Evolutionary conservation across 2,888 invertebrate species (phyloP).

Genomic region (Acronicta aceris): DNA sequence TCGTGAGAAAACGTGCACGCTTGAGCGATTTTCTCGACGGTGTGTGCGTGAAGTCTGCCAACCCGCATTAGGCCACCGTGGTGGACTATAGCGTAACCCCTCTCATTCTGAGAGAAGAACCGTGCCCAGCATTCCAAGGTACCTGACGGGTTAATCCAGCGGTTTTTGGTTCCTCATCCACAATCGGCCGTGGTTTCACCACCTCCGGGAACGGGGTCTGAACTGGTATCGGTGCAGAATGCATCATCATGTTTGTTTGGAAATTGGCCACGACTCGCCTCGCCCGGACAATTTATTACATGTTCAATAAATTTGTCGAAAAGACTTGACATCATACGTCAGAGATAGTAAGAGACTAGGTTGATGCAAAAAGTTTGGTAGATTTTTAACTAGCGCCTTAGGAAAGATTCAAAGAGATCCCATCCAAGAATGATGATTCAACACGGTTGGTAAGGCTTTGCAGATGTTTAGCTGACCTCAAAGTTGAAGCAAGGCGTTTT

Average conservation of each 20-base stretch:
- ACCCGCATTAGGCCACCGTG: no score
- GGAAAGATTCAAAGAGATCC: no score
- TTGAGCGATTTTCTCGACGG: no score
- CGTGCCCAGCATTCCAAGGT: no score
- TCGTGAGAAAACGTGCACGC: no score
- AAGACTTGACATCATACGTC: constrained; percentile 14
- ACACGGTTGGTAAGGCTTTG: no score
- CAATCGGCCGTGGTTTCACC: constrained; percentile 27
- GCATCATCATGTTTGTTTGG: constrained; percentile 48
- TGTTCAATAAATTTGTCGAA: constrained; percentile 13
- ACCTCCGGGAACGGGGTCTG: constrained; percentile 49
- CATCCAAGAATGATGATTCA: background rate
- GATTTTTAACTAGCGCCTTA: background rate
- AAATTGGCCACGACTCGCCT: background rate
- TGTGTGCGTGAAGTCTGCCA: no score
- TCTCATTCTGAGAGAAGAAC: no score
- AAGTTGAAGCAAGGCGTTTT: no score
- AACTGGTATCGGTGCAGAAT: constrained; percentile 63
- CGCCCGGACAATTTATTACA: constrained; percentile 5
- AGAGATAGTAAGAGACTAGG: background rate
- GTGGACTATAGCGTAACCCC: no score
- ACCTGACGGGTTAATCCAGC: constrained; percentile 18
- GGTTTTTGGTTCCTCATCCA: constrained; percentile 32
- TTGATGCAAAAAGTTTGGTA: background rate
- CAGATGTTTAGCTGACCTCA: no score